Base-by-base conservation (phyloP, 2,113 vertebrate genomes). In the Todiramphus chloris region DNA sequence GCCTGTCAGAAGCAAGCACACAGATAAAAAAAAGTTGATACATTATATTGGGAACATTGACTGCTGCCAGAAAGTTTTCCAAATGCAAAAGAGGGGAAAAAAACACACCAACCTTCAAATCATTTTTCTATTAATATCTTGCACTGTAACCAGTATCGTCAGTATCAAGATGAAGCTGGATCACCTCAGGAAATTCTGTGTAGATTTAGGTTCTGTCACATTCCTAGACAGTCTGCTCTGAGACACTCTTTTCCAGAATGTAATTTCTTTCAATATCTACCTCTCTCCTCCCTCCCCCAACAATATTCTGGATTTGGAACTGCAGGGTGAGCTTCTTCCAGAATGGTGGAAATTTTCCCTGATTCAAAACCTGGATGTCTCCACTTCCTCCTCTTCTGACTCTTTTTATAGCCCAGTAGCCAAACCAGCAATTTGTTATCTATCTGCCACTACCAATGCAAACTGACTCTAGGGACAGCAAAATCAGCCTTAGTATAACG, bases 231-330 rank as follows among this genome's bases (percentile, higher is more conserved):
- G 67, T 68, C 70, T 92, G 80, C 51, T 95, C 70, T 67, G 60
- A 83, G 72, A 74, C 35, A 56, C 19, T 25, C 60, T 53, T 93
- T 95, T 93, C 87, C 72, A 90, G 95, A 97, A 93, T 10, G 30
- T 62, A 59, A 69, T 94, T 77, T 96, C 55, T 69, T 55, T 44
- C 82, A 50, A 13, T 37, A 18, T 48, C 23, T 44, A 19, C 25
- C 21, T 51, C n/a, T n/a, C 56, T n/a, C 56, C n/a, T 12, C 56
- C 31, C 33, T 28, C 28, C 19, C 13, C 13, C 18, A 18, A 18
- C 25, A 53, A 64, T 51, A 74, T 64, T 89, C 86, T 83, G 89
- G 80, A 73, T 58, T 84, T 48, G 5, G 44, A 51, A 64, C 76
- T 78, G 62, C 48, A 94, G 50, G 53, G 91, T 83, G 64, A 64